Conservation (phyloP, 2,797 vertebrate species). For the Dendrocincla fuliginosa region DNA sequence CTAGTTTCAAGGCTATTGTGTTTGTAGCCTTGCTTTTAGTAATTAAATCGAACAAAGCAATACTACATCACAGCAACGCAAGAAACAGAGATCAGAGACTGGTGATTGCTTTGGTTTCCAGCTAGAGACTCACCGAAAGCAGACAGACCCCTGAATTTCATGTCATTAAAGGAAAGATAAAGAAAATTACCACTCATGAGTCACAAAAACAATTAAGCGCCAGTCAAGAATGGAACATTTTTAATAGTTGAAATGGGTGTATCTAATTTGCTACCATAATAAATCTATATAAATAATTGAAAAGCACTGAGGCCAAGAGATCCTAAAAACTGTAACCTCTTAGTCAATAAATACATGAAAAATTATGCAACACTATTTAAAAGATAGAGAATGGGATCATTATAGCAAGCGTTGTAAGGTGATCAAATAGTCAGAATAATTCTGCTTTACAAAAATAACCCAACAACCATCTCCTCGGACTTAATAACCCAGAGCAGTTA, state of each 20-base stretch:
- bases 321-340: not conserved
- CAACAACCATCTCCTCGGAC: not conserved
- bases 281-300: not conserved
- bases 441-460: not conserved
- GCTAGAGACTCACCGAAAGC: not conserved
- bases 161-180: not conserved
- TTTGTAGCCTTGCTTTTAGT: not conserved
- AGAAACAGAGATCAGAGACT: not conserved
- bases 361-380: not conserved
- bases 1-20: not conserved
- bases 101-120: not conserved
- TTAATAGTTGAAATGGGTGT: not conserved
- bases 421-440: not conserved
- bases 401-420: not conserved
- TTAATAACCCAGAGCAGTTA: not conserved
- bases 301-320: not conserved
- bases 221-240: not conserved
- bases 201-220: not conserved
- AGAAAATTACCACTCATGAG: not conserved
- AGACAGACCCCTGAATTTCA: not conserved
- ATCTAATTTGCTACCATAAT: not conserved
- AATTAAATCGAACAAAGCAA: not conserved
- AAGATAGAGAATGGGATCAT: not conserved
- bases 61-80: not conserved
- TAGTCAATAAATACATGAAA: not conserved